Evolutionary conservation across 2,888 invertebrate genomes (phyloP).

Genomic region (Morinoia aosen): DNA sequence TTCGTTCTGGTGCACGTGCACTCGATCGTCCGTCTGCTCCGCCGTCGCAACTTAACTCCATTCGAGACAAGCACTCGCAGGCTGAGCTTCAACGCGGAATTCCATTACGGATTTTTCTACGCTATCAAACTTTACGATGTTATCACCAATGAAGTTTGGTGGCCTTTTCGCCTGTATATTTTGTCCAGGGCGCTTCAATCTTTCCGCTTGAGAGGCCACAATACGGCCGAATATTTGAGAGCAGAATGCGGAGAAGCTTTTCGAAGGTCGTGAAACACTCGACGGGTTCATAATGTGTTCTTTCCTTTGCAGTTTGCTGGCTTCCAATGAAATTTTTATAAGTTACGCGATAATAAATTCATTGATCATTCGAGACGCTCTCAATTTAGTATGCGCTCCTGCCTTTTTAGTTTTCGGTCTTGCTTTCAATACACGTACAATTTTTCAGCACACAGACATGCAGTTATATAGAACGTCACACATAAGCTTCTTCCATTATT

Average conservation of each 20-base stretch:
- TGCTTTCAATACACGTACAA: too few relatives aligned
- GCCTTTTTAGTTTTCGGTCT: too few relatives aligned
- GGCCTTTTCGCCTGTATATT: constrained; percentile 10
- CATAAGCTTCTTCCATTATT: too few relatives aligned
- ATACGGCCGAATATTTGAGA: background rate
- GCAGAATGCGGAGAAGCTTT: background rate
- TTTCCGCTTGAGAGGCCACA: background rate
- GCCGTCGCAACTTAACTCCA: background rate
- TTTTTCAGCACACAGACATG: too few relatives aligned
- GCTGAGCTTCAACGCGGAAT: constrained; percentile 9
- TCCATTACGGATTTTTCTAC: constrained; percentile 42
- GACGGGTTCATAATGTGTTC: background rate
- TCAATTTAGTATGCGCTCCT: too few relatives aligned
- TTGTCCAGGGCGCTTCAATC: constrained; percentile 21
- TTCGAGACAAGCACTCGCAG: background rate
- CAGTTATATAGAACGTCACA: too few relatives aligned
- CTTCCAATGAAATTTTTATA: background rate
- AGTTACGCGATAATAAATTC: background rate
- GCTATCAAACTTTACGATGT: constrained; percentile 44
- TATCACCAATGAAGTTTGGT: constrained; percentile 23
- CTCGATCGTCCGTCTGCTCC: background rate
- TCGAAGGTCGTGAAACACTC: background rate
- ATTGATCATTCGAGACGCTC: too few relatives aligned
- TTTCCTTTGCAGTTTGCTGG: background rate
- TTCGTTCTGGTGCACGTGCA: background rate